Evolutionary conservation across 2,888 invertebrate genomes (phyloP), one percentile per base, ranked within the genome.

Genomic region (Rhamphomyia laevipes): DNA sequence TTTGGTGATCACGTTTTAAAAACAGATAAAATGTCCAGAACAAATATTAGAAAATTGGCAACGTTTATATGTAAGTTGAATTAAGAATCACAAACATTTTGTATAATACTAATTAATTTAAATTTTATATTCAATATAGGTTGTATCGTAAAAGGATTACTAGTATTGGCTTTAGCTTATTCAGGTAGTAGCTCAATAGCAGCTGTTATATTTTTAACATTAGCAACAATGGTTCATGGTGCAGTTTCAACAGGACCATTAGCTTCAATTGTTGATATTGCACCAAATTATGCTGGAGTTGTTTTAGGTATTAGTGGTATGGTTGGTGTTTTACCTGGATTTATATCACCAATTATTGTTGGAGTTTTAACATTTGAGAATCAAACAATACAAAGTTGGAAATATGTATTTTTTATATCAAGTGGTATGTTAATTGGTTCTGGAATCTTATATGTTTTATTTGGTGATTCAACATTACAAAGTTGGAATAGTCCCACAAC

Each of bases 201-300:
- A 3, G 82, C 82, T 0, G 75, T 81, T 42, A 59, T 77, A 3
- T 75, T 80, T 54, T 68, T 84, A 53, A 77, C 78, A 35, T 54
- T 75, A n/a, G 80, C 82, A 0, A 77, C 78, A 2, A 76, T 77
- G 38, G 69, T 77, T 9, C 80, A 80, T 59, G 84, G 84, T 1
- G 78, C 81, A 1, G 76, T 80, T 2, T 80, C 81, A 1, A 77
- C 81, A 0, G 82, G 83, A 1, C 77, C 80, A 2, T 65, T 82
- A 31, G 78, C 83, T 4, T 77, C 75, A 47, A 73, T 81, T 49
- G 81, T 84, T 10, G 84, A 84, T 57, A 72, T 84, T 44, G 77
- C 82, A 49, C 81, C 81, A 1, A 81, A 80, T 63, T 65, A 70
- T 67, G 63, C 67, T 63, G 78, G 77, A 53, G 70, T 82, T 27